Base-by-base conservation (phyloP, 37 sponge, comb jelly and placozoan genomes). In the Hormiphora californensis region DNA sequence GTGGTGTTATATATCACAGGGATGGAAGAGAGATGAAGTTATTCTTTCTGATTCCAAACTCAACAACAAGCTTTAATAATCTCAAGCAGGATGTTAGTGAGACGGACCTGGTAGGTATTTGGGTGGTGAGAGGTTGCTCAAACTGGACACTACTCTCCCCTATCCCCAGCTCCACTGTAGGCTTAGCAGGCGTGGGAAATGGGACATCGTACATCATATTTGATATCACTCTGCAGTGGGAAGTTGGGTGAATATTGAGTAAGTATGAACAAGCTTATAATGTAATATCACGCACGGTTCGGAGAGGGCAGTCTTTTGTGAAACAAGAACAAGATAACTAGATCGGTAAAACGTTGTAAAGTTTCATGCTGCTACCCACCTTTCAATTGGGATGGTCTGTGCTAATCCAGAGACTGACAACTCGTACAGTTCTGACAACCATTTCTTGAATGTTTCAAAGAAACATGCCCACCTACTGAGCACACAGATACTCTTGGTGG, bases 161-260 rank as follows among this genome's bases (percentile, higher is more conserved):
- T 4, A 73, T 73, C 3, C 46, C 19, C 3, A 73, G n/a, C 2
- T 33, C 35, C 15, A 73, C 81, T n/a, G 81, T 73, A 22, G 81
- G 81, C 43, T 41, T 39, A 30, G 32, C 17, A 19, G 43, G 81
- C 3, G 81, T 73, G 7, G 81, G 81, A 46, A 73, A 73, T 1
- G 81, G 81, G n/a, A 73, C 81, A 73, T 73, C 81, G 25, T 40
- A 73, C 12, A 73, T 23, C 81, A 73, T 73, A 46, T 73, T 73
- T 21, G 81, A 73, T 73, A 73, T 73, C 81, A 73, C 12, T 39
- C 68, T 65, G 68, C 36, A 3, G 63, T 65, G 9, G 12, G 27
- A 65, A 65, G 39, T 65, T 31, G 36, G 68, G 68, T 7, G 21
- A 57, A 27, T 28, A 57, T 57, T 12, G 21, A 4, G 25, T 17